phyloP scores from a whole-genome alignment of 2,888 invertebrate species.

The Ophion ventricosus region DNA sequence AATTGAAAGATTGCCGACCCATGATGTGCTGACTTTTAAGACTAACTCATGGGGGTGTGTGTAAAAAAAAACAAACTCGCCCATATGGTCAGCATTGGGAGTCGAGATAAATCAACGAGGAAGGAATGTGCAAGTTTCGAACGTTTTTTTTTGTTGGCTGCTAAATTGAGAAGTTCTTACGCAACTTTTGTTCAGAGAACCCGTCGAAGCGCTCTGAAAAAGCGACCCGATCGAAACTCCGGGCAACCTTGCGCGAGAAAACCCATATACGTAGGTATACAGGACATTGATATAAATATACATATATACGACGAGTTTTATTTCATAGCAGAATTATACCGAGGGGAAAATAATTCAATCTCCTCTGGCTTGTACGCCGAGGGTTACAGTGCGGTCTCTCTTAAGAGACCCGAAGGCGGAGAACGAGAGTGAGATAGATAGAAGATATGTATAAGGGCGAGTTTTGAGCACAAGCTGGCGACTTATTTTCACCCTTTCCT shows the following conservation, averaged over 20 bases:
- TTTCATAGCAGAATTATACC: slow-evolving; percentile 80
- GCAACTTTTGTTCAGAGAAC: too few species aligned
- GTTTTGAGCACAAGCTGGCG: slow-evolving; percentile 29
- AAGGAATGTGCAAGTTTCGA: too few species aligned
- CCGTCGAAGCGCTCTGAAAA: too few species aligned
- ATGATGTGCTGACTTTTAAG: too few species aligned
- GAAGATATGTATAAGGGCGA: slow-evolving; percentile 14
- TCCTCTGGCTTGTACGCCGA: slow-evolving; percentile 68
- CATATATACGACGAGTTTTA: slow-evolving; percentile 73
- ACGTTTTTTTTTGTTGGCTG: too few species aligned
- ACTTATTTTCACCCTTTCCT: slow-evolving; percentile 51
- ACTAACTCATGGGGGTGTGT: too few species aligned
- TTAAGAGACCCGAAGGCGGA: slow-evolving; percentile 27
- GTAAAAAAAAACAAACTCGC: too few species aligned
- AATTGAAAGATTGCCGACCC: too few species aligned
- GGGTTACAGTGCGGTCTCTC: slow-evolving; percentile 67
- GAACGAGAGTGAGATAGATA: slow-evolving; percentile 15
- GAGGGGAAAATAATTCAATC: slow-evolving; percentile 80
- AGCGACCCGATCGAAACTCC: not conserved
- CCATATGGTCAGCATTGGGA: too few species aligned
- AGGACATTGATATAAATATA: slow-evolving; percentile 43
- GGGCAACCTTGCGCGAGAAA: not conserved
- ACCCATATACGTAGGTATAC: slow-evolving; percentile 2
- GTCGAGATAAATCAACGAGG: too few species aligned
- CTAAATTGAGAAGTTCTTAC: too few species aligned